Percentiles rank a stretch among this genome's conserved stretches.
Evolutionary conservation across 2,888 invertebrate genomes (phyloP).

Genomic region (Nemapogon koenigi): DNA sequence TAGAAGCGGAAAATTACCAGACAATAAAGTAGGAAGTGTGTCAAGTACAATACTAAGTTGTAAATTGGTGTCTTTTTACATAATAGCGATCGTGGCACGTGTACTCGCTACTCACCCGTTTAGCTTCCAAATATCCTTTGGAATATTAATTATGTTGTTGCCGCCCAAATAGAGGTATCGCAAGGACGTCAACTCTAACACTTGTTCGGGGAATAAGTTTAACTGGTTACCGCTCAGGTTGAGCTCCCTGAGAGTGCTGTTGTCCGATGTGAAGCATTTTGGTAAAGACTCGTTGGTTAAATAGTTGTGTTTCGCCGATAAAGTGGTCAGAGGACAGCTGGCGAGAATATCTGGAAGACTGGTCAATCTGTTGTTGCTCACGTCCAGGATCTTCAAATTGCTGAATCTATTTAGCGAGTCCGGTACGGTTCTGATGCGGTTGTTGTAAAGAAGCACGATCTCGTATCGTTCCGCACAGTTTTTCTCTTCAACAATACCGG

Average conservation of each 20-base stretch:
- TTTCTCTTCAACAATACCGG: conserved; percentile 67
- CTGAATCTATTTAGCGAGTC: conserved; percentile 68
- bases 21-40: conserved; percentile 1
- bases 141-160: conserved; percentile 81
- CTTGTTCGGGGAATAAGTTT: conserved; percentile 83
- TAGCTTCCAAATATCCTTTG: conserved; percentile 75
- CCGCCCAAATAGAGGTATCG: conserved; percentile 90
- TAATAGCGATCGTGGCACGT: no score
- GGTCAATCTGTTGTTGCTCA: conserved; percentile 85
- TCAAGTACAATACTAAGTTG: neutral
- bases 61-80: no score
- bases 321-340: conserved; percentile 74
- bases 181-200: conserved; percentile 77
- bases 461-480: conserved; percentile 67
- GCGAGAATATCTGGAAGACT: conserved; percentile 80
- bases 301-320: conserved; percentile 89
- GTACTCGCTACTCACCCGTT: conserved; percentile 45
- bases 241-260: conserved; percentile 76
- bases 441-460: conserved; percentile 85
- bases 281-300: conserved; percentile 86
- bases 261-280: conserved; percentile 76
- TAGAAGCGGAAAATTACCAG: conserved; percentile 4
- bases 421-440: conserved; percentile 76
- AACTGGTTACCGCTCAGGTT: conserved; percentile 94
- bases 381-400: conserved; percentile 81